Evolutionary conservation across 1,140 invertebrate genomes (phyloP).

Genomic region (Spodoptera frugiperda): DNA sequence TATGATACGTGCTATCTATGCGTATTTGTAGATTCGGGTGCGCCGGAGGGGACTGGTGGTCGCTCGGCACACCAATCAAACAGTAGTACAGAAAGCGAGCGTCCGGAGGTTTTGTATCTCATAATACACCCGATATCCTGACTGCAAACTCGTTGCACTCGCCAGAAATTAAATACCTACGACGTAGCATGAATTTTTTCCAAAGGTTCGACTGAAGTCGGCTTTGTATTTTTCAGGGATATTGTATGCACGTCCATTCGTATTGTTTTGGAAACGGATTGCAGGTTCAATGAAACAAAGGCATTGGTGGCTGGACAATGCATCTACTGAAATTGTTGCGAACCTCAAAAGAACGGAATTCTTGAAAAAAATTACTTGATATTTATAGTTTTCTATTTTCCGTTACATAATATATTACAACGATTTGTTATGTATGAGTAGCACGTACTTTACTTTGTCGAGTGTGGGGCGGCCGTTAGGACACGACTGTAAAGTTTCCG

Average conservation of each 20-base stretch:
- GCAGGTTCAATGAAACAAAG: slow-evolving; percentile 17
- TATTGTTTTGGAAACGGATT: slow-evolving; percentile 30
- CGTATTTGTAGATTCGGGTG: slow-evolving; percentile 23
- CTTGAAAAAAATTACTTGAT: too few relatives aligned
- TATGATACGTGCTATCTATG: slow-evolving; percentile 28
- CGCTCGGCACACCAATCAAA: slow-evolving; percentile 71
- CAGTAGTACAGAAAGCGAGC: slow-evolving; percentile 65
- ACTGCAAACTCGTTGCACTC: slow-evolving; percentile 54
- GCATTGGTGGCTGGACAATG: slow-evolving; percentile 6
- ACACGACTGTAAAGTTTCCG: slow-evolving; percentile 71
- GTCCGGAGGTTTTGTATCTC: slow-evolving; percentile 74
- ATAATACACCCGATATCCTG: slow-evolving; percentile 69
- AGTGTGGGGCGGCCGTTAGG: slow-evolving; percentile 39
- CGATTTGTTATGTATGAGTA: not conserved
- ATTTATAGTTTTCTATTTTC: too few relatives aligned
- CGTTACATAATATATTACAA: too few relatives aligned
- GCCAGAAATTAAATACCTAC: slow-evolving; percentile 60
- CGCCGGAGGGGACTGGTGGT: not conserved
- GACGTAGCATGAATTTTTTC: slow-evolving; percentile 35
- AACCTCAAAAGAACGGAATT: not conserved
- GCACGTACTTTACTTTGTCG: not conserved
- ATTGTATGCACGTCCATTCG: slow-evolving; percentile 26
- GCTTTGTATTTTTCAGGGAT: slow-evolving; percentile 28
- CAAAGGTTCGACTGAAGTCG: slow-evolving; percentile 5
- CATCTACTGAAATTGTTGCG: not conserved